Evolutionary conservation across 2,888 invertebrate species (phyloP), one percentile per base, ranked within the genome.

Genomic region (Selenia dentaria): DNA sequence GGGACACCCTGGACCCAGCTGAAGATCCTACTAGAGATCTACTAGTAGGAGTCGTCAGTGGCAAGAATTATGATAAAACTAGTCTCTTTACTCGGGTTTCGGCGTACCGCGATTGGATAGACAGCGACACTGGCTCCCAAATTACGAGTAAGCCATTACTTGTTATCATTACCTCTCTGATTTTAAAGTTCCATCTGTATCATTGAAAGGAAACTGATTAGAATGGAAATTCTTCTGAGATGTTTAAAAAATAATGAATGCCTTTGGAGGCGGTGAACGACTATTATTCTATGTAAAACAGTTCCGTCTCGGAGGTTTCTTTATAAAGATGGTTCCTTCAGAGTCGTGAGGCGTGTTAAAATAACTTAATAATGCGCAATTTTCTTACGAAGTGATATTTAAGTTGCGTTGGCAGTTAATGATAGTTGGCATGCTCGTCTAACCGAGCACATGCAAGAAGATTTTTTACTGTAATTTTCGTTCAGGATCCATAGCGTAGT

Each of bases 31-130:
- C 59, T 0, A 57, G 50, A 5, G 72, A 73, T 1, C 31, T 84
- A 1, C 43, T 86, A 8, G 79, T 72, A 0, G 86, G 86, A 0
- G 43, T 87, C 0, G 84, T 86, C 0, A 76, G 82, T 22, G 86
- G 83, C 0, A 85, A 83, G 58, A 83, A 78, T 42, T 72, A 65
- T 20, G 84, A 84, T 35, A 72, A 54, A 43, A 81, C 85, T 0
- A 74, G 67, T 2, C 42, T 75, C 2, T 75, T 48, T 13, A 74
- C 74, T 0, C 55, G 74, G 0, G 62, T 74, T 12, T 37, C 37
- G 0, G 3, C 8, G 0, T 74, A 41, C 16, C 48, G 35, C 1
- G 54, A 65, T 0, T 85, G 82, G 81, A 73, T 83, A 3, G 54
- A 48, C 1, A 54, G 14, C 0, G 56, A 56, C 26, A 12, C 26